Evolutionary conservation across 2,113 vertebrate species (phyloP).

Genomic region (Scolopax mira): DNA sequence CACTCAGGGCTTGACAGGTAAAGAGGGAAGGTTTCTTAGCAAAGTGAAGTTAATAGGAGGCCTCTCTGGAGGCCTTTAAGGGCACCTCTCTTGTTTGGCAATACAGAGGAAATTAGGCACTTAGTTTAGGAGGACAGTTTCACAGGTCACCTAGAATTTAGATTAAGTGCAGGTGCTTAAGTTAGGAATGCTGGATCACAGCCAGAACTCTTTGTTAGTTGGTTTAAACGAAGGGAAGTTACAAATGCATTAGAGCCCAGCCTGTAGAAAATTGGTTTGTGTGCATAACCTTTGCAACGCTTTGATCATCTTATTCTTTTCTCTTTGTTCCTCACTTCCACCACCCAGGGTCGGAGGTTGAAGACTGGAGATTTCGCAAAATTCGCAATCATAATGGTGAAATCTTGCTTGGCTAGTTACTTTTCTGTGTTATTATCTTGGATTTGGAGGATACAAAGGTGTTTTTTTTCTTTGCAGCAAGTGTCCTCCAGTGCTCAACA

Average conservation of each 20-base stretch:
- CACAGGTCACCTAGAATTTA: not conserved
- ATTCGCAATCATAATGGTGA: rapidly evolving
- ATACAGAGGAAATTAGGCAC: not conserved
- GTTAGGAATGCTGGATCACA: not conserved
- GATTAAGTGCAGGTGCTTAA: slow-evolving; percentile 1
- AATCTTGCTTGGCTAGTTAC: not conserved
- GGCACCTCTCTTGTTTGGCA: not conserved
- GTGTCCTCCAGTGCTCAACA: not conserved
- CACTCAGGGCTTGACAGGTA: not conserved
- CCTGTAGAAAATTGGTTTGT: not conserved
- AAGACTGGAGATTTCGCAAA: not conserved
- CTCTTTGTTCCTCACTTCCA: not conserved
- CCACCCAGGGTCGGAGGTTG: not conserved
- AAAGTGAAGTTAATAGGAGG: not conserved
- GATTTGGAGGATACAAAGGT: not conserved
- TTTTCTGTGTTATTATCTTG: not conserved
- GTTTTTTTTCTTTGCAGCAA: not conserved
- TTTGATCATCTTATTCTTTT: not conserved
- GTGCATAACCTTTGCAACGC: not conserved
- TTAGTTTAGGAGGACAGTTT: not conserved
- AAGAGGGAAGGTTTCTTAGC: not conserved
- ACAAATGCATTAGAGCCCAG: not conserved
- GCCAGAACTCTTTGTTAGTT: not conserved
- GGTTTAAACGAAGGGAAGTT: not conserved
- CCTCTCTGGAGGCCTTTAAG: not conserved